Evolutionary conservation across 1,140 invertebrate species (phyloP).

Genomic region (Drosophila nigrodunni): DNA sequence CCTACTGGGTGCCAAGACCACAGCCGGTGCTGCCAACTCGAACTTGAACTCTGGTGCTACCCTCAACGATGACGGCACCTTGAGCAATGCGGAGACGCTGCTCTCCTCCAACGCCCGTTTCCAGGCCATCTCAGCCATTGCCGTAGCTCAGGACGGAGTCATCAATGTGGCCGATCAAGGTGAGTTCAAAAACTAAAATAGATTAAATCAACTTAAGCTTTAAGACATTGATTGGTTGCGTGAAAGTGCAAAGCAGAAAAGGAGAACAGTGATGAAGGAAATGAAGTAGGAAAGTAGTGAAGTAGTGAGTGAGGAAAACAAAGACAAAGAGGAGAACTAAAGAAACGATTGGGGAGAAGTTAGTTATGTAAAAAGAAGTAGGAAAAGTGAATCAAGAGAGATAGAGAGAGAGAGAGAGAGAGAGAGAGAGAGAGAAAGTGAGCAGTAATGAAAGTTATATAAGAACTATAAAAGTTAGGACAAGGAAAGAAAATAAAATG

Average conservation of each 20-base stretch:
- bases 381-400: not conserved
- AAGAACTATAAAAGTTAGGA: too few species aligned
- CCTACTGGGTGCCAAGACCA: conserved; percentile 76
- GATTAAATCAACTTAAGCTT: not conserved
- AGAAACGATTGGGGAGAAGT: too few species aligned
- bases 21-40: conserved; percentile 51
- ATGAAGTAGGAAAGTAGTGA: not conserved
- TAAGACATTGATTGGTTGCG: not conserved
- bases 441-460: too few species aligned
- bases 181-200: conserved; percentile 68
- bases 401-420: too few species aligned
- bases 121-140: conserved; percentile 95
- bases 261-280: not conserved
- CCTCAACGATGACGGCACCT: conserved; percentile 87
- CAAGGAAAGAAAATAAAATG: too few species aligned
- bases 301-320: not conserved
- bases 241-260: not conserved
- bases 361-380: not conserved
- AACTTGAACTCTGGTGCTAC: conserved; percentile 67
- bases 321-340: not conserved
- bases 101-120: conserved; percentile 95
- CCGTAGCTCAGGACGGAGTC: conserved; percentile 96
- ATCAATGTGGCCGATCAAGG: conserved; percentile 97
- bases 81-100: conserved; percentile 92
- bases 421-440: too few species aligned